Evolutionary conservation across 2,113 vertebrate genomes (phyloP).

Genomic region (Hydropotes inermis): DNA sequence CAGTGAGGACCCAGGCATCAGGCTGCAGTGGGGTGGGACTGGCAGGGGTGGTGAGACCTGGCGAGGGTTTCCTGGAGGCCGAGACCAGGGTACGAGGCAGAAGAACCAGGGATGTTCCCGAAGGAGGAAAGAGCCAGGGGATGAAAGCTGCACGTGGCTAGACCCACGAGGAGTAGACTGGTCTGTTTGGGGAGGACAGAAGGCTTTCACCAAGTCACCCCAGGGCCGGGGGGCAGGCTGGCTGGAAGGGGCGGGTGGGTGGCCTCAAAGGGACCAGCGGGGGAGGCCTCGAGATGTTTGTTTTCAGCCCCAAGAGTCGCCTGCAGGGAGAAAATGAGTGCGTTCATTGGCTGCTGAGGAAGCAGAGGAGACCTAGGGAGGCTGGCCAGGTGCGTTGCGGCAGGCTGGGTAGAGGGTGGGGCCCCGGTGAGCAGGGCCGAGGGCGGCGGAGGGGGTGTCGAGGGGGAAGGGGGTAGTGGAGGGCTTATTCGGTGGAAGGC

Average conservation of each 20-base stretch:
- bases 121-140: background rate
- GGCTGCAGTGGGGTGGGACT: background rate
- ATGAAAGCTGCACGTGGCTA: background rate
- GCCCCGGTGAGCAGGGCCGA: too few species aligned
- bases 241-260: background rate
- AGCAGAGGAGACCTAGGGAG: background rate
- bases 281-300: background rate
- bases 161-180: background rate
- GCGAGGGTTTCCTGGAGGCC: background rate
- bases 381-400: background rate
- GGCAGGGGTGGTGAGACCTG: background rate
- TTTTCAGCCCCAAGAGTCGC: background rate
- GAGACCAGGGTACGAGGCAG: background rate
- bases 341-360: background rate
- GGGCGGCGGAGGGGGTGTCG: background rate
- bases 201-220: background rate
- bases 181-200: background rate
- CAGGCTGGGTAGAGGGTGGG: background rate
- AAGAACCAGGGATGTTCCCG: background rate
- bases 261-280: background rate
- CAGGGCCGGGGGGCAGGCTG: background rate
- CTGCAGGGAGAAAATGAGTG: slow-evolving; percentile 2
- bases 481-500: background rate
- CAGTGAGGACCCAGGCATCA: background rate
- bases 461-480: background rate